phyloP scores from a whole-genome alignment of 2,888 invertebrate species.

The Julus scandinavius region DNA sequence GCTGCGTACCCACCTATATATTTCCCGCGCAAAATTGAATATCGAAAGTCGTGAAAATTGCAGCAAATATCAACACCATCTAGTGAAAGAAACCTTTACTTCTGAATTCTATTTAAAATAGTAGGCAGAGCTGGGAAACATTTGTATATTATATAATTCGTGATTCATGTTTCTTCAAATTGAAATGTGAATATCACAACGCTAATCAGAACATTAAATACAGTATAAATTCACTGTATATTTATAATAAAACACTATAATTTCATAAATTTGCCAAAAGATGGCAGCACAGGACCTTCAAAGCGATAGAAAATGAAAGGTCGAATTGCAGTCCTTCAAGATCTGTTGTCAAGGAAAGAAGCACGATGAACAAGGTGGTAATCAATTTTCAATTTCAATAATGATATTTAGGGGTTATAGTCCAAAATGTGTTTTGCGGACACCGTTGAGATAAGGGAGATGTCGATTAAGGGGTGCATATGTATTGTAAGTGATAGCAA shows the following conservation, averaged over 20 bases:
- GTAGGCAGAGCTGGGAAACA: neutral
- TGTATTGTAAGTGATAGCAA: neutral
- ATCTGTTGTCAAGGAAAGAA: neutral
- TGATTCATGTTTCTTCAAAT: neutral
- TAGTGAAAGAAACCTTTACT: neutral
- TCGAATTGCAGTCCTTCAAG: neutral
- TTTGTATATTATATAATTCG: neutral
- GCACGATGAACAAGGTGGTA: neutral
- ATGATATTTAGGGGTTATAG: neutral
- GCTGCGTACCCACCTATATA: too few relatives aligned
- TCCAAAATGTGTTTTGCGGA: neutral
- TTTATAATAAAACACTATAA: neutral
- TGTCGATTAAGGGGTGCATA: neutral
- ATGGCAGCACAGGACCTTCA: neutral
- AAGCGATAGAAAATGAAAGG: neutral
- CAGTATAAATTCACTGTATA: too few relatives aligned
- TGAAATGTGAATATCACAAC: neutral
- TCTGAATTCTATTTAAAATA: neutral
- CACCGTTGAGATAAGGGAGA: neutral
- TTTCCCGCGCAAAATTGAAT: neutral
- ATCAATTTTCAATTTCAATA: neutral
- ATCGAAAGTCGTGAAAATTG: neutral
- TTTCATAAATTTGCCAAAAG: neutral
- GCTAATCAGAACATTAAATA: neutral
- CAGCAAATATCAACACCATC: neutral